A percentile compares a stretch with the other conserved stretches of the same genome.
These are phyloP conservation scores for Bembecia ichneumoniformis DNA, from an alignment of 2,888 invertebrate genomes.

Conservation along the genomic window DNA sequence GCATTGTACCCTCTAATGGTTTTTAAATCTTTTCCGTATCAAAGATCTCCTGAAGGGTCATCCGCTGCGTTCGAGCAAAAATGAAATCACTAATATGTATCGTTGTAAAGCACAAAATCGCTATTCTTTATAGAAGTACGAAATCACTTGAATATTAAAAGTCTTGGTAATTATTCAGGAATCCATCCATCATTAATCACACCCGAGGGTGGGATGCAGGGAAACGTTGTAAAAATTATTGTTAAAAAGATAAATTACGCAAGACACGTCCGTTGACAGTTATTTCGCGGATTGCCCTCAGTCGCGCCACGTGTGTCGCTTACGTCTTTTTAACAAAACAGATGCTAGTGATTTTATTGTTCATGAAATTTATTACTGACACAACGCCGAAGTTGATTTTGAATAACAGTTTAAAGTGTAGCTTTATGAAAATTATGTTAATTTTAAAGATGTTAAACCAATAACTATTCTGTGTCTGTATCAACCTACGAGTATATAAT, in stretches of 20 bases:
- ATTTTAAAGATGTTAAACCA: too few relatives aligned
- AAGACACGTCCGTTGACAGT: conserved; percentile 58
- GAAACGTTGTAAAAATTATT: conserved; percentile 69
- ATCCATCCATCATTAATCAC: conserved; percentile 73
- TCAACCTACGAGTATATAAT: too few relatives aligned
- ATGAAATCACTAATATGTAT: conserved; percentile 26
- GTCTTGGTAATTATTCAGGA: conserved; percentile 73
- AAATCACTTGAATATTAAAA: conserved; percentile 73
- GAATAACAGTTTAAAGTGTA: conserved; percentile 15
- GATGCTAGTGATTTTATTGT: conserved; percentile 30
- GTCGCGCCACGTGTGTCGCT: conserved; percentile 28
- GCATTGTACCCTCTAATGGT: conserved; percentile 1
- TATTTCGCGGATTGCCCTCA: conserved; percentile 35
- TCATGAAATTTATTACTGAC: conserved; percentile 36
- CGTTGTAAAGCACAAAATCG: conserved; percentile 24
- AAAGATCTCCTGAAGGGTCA: conserved; percentile 51
- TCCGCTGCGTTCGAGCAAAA: conserved; percentile 29
- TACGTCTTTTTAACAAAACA: conserved; percentile 28
- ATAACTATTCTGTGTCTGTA: too few relatives aligned
- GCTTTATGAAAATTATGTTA: conserved; percentile 7
- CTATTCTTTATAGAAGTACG: conserved; percentile 14
- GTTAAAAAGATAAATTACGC: conserved; percentile 68
- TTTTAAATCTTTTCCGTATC: conserved; percentile 26
- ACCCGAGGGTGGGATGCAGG: conserved; percentile 52
- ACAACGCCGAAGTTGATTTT: conserved; percentile 33